These are phyloP conservation scores for Seladonia tumulorum DNA, from an alignment of 2,888 invertebrate species.

Conservation along the genomic window DNA sequence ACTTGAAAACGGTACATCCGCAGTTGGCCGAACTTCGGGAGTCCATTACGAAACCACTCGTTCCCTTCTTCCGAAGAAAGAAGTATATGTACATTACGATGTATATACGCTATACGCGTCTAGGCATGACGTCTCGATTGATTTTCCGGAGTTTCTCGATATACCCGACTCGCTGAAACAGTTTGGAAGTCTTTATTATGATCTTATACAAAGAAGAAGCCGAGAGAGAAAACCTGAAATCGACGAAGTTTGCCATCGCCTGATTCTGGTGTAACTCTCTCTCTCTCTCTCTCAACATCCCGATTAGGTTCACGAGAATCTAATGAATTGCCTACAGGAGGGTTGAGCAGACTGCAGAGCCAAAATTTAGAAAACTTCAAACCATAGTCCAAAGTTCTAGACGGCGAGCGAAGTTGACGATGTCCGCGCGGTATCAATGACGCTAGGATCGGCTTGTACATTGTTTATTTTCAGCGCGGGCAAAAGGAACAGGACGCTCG, in stretches of 20 bases:
- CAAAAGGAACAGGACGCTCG: slow-evolving; percentile 65
- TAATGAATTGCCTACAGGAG: background rate
- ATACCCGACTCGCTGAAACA: slow-evolving; percentile 32
- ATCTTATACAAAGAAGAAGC: slow-evolving; percentile 46
- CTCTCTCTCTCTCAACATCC: no score
- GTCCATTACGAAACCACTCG: slow-evolving; percentile 19
- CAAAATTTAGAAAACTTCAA: background rate
- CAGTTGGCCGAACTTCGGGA: slow-evolving; percentile 14
- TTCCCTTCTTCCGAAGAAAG: background rate
- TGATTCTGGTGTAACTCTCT: background rate
- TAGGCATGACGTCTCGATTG: slow-evolving; percentile 31
- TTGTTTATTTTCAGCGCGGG: slow-evolving; percentile 69
- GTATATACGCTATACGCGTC: background rate
- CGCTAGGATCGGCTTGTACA: slow-evolving; percentile 38
- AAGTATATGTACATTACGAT: background rate
- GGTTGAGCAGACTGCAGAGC: background rate
- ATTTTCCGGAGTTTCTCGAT: slow-evolving; percentile 48
- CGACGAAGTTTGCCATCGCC: background rate
- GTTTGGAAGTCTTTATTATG: slow-evolving; percentile 26
- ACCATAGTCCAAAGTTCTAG: background rate
- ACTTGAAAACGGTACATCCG: slow-evolving; percentile 23
- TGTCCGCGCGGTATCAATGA: slow-evolving; percentile 45
- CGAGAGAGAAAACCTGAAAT: background rate
- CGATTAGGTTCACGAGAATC: background rate
- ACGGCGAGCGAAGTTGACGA: background rate